Base-by-base conservation (phyloP, 2,888 invertebrate genomes). In the Hedya salicella region DNA sequence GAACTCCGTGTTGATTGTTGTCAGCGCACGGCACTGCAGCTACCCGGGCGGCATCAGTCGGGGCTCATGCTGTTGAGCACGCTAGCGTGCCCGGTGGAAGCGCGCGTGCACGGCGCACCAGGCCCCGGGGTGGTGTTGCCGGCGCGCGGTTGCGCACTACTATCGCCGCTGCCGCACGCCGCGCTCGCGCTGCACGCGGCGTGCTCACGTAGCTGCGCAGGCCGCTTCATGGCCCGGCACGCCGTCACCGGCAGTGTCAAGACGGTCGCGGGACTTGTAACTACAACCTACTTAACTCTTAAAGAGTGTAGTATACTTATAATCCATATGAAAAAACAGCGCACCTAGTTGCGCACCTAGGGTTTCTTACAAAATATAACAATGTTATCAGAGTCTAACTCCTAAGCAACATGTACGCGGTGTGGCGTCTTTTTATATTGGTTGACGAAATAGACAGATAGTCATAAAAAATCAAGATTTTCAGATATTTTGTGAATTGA, bases 41-140 rank as follows among this genome's bases (percentile, higher is more conserved):
- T 82, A 11, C 91, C 91, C 2, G 79, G 82, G 2, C 83, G 81
- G 36, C 80, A 85, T 50, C 82, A 89, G 65, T 88, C 94, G 0
- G 94, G 94, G 0, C 73, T 95, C 52, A 93, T 94, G 67, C 79
- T 95, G 25, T 84, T 95, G 72, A 96, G 96, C 78, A 93, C 94
- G 0, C 80, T 95, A 13, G 93, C 91, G 0, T 96, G 96, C 74
- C 80, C 91, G 0, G 79, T 95, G 9, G 89, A 88, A 21, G 69
- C 88, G 57, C 71, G 80, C 0, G 82, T 91, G 52, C 72, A 70
- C 1, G 88, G 86, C 0, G 83, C 25, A 6, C 0, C 6, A 25
- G 25, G 25, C 6, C 5, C 5, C 25, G 25, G 4, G 25, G 4
- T 6, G 25, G 5, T 25, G 25, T 0, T 25, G 5, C 25, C 25